Conservation (phyloP, 2,113 vertebrate species). For the Microtus ochrogaster region DNA sequence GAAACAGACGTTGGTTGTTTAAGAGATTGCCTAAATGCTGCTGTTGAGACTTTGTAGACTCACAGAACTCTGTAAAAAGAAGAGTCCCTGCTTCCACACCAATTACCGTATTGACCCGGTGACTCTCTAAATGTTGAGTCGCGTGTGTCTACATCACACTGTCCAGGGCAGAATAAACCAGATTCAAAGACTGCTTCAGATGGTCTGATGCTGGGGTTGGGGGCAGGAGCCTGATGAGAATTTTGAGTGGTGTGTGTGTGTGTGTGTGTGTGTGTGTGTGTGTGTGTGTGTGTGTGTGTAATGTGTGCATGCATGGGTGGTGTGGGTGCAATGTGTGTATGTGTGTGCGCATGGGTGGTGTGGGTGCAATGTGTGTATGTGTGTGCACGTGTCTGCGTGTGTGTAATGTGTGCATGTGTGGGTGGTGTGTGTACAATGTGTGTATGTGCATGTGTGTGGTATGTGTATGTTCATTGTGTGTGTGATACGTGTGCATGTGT, state of each 20-base stretch:
- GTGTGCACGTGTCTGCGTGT: not conserved
- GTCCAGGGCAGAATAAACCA: not conserved
- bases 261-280: not conserved
- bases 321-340: not conserved
- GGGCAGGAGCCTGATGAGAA: rapidly evolving
- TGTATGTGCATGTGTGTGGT: not conserved
- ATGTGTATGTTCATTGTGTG: too few species aligned
- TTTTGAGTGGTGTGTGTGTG: not conserved
- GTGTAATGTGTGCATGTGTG: not conserved
- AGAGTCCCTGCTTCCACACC: not conserved
- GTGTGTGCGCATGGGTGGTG: not conserved
- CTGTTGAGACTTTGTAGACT: constrained; percentile 30
- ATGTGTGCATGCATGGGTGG: not conserved
- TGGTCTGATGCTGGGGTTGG: rapidly evolving
- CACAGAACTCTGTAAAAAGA: not conserved
- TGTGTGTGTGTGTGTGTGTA: not conserved
- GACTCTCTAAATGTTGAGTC: not conserved
- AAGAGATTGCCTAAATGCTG: constrained; percentile 9
- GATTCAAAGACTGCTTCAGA: not conserved
- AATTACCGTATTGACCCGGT: not conserved
- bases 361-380: not conserved
- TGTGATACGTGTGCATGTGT: not conserved
- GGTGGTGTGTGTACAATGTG: not conserved
- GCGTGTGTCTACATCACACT: not conserved
- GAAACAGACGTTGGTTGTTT: constrained; percentile 25